A percentile compares a stretch with the other conserved stretches of the same genome.
phyloP scores from a whole-genome alignment of 2,113 vertebrate species.

The Fregetta grallaria region DNA sequence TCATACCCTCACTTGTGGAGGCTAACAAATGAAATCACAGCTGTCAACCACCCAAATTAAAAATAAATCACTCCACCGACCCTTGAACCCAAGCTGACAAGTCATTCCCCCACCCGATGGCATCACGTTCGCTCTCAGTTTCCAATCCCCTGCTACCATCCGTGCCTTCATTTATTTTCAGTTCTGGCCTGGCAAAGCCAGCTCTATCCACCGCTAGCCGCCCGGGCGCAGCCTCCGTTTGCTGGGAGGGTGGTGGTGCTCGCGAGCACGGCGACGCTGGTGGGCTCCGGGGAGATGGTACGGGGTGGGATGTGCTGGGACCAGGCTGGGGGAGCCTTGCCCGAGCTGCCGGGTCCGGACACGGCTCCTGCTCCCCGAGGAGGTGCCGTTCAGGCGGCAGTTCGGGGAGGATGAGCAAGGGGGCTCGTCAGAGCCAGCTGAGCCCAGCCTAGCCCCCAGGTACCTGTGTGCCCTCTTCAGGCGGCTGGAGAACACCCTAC shows the following conservation, averaged over 20 bases:
- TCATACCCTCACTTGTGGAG: background rate
- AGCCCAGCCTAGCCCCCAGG: accelerated
- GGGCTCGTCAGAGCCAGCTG: background rate
- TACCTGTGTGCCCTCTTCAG: background rate
- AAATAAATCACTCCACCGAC: constrained; percentile 29
- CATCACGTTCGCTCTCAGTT: background rate
- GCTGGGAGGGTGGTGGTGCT: background rate
- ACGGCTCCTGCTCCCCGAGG: accelerated
- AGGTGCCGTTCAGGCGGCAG: background rate
- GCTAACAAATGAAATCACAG: constrained; percentile 31
- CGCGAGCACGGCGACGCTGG: background rate
- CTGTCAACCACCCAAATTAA: constrained; percentile 26
- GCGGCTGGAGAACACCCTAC: background rate
- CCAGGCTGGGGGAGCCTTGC: background rate
- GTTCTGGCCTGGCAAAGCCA: background rate
- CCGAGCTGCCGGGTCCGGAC: background rate
- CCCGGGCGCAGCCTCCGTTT: too few species aligned
- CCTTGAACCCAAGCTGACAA: background rate
- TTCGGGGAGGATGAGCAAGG: background rate
- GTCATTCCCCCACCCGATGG: background rate
- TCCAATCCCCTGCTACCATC: background rate
- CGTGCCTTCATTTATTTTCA: background rate
- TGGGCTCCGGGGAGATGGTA: background rate
- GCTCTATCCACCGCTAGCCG: background rate
- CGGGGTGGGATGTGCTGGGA: background rate